Evolutionary conservation across 2,888 invertebrate species (phyloP).

Genomic region (Eupithecia dodoneata): DNA sequence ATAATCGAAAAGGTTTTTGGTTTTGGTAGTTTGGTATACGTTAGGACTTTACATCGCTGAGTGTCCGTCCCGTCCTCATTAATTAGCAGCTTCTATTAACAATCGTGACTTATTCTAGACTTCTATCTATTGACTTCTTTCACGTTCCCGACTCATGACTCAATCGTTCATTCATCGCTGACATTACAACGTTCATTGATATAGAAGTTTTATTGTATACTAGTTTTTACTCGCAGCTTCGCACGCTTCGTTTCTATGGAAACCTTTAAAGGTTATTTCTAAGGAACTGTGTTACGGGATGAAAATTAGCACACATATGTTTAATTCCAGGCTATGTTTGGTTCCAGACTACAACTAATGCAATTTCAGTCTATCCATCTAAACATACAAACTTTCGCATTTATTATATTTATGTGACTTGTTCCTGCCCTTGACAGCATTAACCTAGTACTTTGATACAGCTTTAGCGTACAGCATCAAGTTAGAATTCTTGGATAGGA

Average conservation of each 20-base stretch:
- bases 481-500: no score
- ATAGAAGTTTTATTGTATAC: background rate
- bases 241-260: background rate
- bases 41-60: background rate
- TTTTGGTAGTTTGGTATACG: background rate
- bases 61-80: background rate
- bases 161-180: slow-evolving; percentile 1
- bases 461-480: no score
- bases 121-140: background rate
- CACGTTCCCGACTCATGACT: background rate
- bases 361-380: no score
- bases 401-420: no score
- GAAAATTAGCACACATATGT: no score
- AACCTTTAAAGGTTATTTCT: no score
- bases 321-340: no score
- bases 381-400: no score
- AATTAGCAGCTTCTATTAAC: background rate
- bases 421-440: no score
- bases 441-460: no score
- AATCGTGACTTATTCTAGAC: background rate
- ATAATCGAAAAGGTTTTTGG: background rate
- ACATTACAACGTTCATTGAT: background rate
- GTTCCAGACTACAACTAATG: no score
- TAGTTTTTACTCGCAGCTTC: background rate
- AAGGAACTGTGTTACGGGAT: no score